phyloP scores from a whole-genome alignment of 2,888 invertebrate species.

The Oligia latruncula region DNA sequence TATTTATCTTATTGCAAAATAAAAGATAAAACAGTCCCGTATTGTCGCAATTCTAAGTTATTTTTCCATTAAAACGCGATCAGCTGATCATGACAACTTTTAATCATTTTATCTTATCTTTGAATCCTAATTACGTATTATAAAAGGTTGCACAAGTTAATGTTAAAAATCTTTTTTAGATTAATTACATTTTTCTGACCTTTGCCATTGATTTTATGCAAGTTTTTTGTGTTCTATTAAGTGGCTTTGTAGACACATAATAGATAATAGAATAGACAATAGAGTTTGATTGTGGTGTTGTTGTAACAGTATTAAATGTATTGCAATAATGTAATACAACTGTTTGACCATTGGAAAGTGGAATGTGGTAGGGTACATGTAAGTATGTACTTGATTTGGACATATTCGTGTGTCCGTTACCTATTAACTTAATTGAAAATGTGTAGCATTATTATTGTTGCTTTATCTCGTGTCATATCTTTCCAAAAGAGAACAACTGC shows the following conservation, averaged over 20 bases:
- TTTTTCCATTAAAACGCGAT: constrained; percentile 49
- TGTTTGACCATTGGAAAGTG: constrained; percentile 30
- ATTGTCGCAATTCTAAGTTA: constrained; percentile 43
- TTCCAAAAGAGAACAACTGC: not conserved
- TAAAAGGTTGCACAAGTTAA: constrained; percentile 57
- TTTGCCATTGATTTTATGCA: constrained; percentile 61
- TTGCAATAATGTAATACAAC: constrained; percentile 29
- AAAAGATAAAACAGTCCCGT: constrained; percentile 26
- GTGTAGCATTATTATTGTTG: not conserved
- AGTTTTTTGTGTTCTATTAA: constrained; percentile 46
- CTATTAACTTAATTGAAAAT: not conserved
- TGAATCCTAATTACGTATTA: constrained; percentile 61
- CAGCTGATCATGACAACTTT: constrained; percentile 38
- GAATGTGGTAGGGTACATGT: not conserved
- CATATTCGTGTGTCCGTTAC: not conserved
- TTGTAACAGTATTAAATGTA: constrained; percentile 34
- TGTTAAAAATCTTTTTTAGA: constrained; percentile 56
- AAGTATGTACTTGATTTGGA: constrained; percentile 1
- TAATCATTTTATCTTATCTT: constrained; percentile 59
- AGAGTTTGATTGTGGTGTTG: constrained; percentile 22
- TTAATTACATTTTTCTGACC: constrained; percentile 63
- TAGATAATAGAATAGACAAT: constrained; percentile 55
- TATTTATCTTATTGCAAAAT: constrained; percentile 1
- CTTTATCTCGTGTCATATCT: not conserved
- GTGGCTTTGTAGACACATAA: constrained; percentile 26